Evolutionary conservation across 2,113 vertebrate species (phyloP).

Genomic region (Sinocyclocheilus anophthalmus): DNA sequence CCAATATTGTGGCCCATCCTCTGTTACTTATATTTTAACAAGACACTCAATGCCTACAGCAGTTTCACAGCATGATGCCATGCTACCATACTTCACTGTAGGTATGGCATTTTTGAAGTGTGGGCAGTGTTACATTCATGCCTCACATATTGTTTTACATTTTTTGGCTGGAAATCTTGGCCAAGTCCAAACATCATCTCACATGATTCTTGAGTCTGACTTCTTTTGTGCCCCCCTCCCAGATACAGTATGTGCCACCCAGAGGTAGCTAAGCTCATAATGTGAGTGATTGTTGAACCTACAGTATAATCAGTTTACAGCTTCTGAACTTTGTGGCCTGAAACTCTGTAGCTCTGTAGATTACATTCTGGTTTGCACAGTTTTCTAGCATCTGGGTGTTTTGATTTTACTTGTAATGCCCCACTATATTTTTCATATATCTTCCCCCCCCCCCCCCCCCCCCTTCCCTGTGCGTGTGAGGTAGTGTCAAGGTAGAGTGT

Average conservation of each 20-base stretch:
- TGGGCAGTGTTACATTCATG: neutral
- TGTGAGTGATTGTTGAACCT: neutral
- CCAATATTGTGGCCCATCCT: neutral
- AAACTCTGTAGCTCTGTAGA: neutral
- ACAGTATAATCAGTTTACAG: neutral
- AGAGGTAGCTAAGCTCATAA: neutral
- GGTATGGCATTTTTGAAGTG: neutral
- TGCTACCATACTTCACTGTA: neutral
- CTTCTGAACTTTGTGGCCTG: neutral
- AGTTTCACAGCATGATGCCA: constrained; percentile 12
- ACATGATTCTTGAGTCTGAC: neutral
- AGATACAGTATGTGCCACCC: neutral
- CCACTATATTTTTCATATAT: neutral
- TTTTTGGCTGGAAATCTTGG: neutral
- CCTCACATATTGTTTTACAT: constrained; percentile 3
- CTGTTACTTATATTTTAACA: constrained; percentile 8
- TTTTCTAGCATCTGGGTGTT: neutral
- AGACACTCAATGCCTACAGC: neutral
- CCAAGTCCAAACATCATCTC: constrained; percentile 28
- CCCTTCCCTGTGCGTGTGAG: neutral
- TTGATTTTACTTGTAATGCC: neutral
- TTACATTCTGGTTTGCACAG: neutral
- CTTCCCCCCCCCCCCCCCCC: neutral
- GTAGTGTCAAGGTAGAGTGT: constrained; percentile 52
- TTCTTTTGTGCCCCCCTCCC: neutral